Conservation (phyloP, 2,797 vertebrate genomes). For the Macroramphosus scolopax region DNA sequence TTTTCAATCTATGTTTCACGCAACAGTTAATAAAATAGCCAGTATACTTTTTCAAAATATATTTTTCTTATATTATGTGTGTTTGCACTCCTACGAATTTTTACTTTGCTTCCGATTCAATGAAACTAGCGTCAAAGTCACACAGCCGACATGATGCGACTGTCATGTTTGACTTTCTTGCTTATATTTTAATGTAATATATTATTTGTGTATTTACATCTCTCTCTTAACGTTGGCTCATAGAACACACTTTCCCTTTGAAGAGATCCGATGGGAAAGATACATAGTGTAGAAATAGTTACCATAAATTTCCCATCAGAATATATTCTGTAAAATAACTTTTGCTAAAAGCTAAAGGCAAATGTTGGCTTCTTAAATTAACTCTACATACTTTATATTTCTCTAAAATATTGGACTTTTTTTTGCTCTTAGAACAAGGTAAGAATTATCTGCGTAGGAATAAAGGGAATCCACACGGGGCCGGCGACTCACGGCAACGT, state of each 20-base stretch:
- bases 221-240: constrained; percentile 27
- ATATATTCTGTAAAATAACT: constrained; percentile 39
- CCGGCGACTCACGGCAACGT: neutral
- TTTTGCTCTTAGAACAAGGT: constrained; percentile 25
- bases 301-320: constrained; percentile 21
- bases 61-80: too few species aligned
- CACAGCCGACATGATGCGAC: constrained; percentile 13
- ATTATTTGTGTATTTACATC: constrained; percentile 60
- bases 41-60: constrained; percentile 49
- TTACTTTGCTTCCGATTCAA: too few species aligned
- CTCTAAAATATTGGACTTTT: constrained; percentile 30
- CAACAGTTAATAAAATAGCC: constrained; percentile 21
- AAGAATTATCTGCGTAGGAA: constrained; percentile 19
- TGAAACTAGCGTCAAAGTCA: constrained; percentile 9
- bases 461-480: constrained; percentile 50
- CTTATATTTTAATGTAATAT: constrained; percentile 43
- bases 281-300: constrained; percentile 14
- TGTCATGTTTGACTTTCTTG: constrained; percentile 52
- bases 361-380: constrained; percentile 60
- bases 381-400: constrained; percentile 42
- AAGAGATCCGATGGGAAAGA: constrained; percentile 8
- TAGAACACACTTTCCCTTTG: constrained; percentile 23
- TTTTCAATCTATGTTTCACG: constrained; percentile 1
- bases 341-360: constrained; percentile 59
- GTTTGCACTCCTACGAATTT: too few species aligned